A percentile compares a stretch with the other conserved stretches of the same genome.
These are phyloP conservation scores for Halictus rubicundus DNA, from an alignment of 1,140 invertebrate species.

Conservation along the genomic window DNA sequence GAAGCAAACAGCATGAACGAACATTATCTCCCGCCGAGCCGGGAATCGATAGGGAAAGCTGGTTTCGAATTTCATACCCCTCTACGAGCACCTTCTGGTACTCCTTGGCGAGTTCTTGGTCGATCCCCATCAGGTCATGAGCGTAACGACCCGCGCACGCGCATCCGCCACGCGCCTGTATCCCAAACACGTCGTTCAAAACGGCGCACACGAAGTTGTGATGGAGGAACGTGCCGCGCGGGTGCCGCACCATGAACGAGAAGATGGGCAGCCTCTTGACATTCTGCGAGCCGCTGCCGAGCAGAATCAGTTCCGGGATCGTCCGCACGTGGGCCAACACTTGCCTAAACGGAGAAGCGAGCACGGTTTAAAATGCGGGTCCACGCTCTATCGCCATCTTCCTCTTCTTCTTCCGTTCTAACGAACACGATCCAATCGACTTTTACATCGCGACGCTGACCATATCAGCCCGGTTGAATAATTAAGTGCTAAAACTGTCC, in stretches of 20 bases:
- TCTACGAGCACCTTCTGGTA: slow-evolving; percentile 89
- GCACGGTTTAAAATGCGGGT: background rate
- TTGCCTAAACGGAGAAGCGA: slow-evolving; percentile 82
- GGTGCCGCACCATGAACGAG: slow-evolving; percentile 92
- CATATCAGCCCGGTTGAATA: no score
- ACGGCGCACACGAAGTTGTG: slow-evolving; percentile 94
- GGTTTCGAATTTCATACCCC: slow-evolving; percentile 80
- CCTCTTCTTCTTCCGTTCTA: no score
- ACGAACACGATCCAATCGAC: background rate
- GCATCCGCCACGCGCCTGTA: slow-evolving; percentile 93
- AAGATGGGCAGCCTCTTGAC: slow-evolving; percentile 89
- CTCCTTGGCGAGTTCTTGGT: slow-evolving; percentile 86
- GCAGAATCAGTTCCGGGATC: slow-evolving; percentile 89
- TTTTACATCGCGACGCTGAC: background rate
- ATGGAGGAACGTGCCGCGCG: slow-evolving; percentile 90
- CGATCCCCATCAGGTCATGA: slow-evolving; percentile 91
- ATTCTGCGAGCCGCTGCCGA: slow-evolving; percentile 86
- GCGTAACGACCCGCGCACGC: slow-evolving; percentile 92
- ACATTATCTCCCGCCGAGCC: background rate
- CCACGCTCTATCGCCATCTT: background rate
- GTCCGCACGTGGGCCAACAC: slow-evolving; percentile 87
- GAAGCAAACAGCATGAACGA: slow-evolving; percentile 11
- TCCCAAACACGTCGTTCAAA: slow-evolving; percentile 95
- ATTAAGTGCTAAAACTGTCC: no score
- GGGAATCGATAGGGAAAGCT: background rate